Evolutionary conservation across 2,113 vertebrate species (phyloP).

Genomic region (Coptodon rendalli): DNA sequence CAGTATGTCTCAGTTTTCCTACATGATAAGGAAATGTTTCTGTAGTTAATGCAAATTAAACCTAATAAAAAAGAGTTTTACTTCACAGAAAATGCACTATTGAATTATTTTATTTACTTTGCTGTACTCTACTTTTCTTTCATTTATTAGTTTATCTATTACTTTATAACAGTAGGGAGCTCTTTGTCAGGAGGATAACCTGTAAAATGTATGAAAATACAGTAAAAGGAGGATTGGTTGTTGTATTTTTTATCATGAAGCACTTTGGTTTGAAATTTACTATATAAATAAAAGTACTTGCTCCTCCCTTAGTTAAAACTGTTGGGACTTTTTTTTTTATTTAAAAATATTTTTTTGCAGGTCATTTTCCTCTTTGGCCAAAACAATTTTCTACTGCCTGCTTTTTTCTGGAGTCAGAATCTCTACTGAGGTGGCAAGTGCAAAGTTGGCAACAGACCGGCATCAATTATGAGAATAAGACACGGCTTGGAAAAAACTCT

Average conservation of each 20-base stretch:
- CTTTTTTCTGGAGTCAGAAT: background rate
- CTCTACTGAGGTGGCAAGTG: background rate
- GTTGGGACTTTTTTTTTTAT: background rate
- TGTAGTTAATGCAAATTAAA: background rate
- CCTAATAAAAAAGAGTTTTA: background rate
- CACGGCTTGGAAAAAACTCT: background rate
- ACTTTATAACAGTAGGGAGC: background rate
- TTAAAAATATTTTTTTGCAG: background rate
- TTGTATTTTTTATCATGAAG: background rate
- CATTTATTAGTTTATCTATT: background rate
- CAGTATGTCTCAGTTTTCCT: background rate
- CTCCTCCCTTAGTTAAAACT: background rate
- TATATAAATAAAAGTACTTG: background rate
- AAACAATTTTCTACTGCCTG: background rate
- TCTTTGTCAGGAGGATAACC: background rate
- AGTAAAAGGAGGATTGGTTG: background rate
- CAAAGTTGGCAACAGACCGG: background rate
- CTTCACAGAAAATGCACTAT: background rate
- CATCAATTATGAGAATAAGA: background rate
- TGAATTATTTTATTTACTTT: background rate
- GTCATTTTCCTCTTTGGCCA: background rate
- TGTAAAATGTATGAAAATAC: background rate
- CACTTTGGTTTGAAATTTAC: background rate
- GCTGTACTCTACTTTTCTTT: background rate
- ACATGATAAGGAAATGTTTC: background rate